Percentiles rank a stretch among this genome's conserved stretches.
Evolutionary conservation across 2,888 invertebrate species (phyloP).

Genomic region (Lithosia quadra): DNA sequence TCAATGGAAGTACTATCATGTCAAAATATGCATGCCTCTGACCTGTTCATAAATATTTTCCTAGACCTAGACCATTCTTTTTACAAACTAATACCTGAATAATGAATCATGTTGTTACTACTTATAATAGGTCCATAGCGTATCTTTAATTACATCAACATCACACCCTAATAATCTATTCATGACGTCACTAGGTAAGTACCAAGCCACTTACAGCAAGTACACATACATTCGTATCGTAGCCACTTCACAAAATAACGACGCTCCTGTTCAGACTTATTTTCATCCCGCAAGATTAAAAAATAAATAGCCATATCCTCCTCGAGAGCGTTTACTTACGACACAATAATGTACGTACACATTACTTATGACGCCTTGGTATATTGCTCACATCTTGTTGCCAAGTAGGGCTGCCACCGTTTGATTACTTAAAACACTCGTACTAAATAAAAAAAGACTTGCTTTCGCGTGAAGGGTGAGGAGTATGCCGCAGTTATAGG

Average conservation of each 20-base stretch:
- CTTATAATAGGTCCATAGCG: neutral
- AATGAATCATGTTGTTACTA: neutral
- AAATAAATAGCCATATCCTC: slow-evolving; percentile 33
- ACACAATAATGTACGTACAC: slow-evolving; percentile 41
- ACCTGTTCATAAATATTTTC: too few species aligned
- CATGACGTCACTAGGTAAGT: neutral
- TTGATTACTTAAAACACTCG: slow-evolving; percentile 23
- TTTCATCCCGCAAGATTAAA: slow-evolving; percentile 40
- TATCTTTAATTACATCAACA: neutral
- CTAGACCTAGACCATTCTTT: too few species aligned
- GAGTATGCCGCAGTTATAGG: slow-evolving; percentile 8
- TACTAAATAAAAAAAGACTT: slow-evolving; percentile 19
- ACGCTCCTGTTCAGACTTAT: slow-evolving; percentile 38
- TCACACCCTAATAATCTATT: neutral
- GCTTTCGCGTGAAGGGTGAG: slow-evolving; percentile 23
- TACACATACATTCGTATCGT: slow-evolving; percentile 20
- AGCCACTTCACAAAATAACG: slow-evolving; percentile 22
- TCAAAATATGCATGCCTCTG: too few species aligned
- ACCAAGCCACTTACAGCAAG: slow-evolving; percentile 10
- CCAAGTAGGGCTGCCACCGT: slow-evolving; percentile 34
- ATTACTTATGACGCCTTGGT: slow-evolving; percentile 40
- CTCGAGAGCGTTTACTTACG: slow-evolving; percentile 31
- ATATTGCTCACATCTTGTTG: slow-evolving; percentile 36
- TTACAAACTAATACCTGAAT: neutral
- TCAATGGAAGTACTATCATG: too few species aligned